phyloP scores from a whole-genome alignment of 2,888 invertebrate species.

The Ornithoptera alexandrae region DNA sequence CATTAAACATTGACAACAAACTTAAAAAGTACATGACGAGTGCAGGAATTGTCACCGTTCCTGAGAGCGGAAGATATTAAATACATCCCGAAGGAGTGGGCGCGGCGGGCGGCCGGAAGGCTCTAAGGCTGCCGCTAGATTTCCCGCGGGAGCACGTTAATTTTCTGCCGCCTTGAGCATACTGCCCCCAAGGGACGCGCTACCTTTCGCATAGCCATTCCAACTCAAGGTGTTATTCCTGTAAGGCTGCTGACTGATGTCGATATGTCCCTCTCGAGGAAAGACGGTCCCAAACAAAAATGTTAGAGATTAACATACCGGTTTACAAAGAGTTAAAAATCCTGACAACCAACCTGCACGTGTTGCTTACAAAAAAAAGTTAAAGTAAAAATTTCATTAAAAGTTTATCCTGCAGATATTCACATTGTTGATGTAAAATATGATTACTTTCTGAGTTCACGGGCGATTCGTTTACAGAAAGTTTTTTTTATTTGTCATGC shows the following conservation, averaged over 20 bases:
- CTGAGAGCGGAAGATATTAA: conserved; percentile 64
- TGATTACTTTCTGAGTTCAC: conserved; percentile 20
- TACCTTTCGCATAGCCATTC: conserved; percentile 79
- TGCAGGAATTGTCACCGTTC: conserved; percentile 23
- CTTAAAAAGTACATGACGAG: not conserved
- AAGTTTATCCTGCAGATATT: conserved; percentile 25
- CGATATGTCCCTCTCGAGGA: conserved; percentile 67
- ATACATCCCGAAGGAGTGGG: conserved; percentile 68
- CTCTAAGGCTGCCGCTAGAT: conserved; percentile 81
- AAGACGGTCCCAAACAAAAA: conserved; percentile 48
- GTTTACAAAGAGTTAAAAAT: conserved; percentile 13
- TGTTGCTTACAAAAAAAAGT: conserved; percentile 23
- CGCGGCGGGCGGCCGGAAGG: conserved; percentile 51
- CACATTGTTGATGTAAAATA: conserved; percentile 15
- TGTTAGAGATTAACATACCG: conserved; percentile 11
- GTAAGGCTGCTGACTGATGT: conserved; percentile 70
- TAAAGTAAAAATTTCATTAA: conserved; percentile 30
- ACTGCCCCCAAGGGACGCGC: conserved; percentile 82
- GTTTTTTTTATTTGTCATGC: conserved; percentile 1
- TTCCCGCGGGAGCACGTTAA: conserved; percentile 85
- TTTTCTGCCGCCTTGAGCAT: conserved; percentile 89
- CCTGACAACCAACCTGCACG: conserved; percentile 28
- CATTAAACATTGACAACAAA: not conserved
- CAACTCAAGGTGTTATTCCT: conserved; percentile 78
- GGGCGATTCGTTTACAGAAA: conserved; percentile 25